phyloP scores from a whole-genome alignment of 2,797 vertebrate species.

The Poecilia picta region DNA sequence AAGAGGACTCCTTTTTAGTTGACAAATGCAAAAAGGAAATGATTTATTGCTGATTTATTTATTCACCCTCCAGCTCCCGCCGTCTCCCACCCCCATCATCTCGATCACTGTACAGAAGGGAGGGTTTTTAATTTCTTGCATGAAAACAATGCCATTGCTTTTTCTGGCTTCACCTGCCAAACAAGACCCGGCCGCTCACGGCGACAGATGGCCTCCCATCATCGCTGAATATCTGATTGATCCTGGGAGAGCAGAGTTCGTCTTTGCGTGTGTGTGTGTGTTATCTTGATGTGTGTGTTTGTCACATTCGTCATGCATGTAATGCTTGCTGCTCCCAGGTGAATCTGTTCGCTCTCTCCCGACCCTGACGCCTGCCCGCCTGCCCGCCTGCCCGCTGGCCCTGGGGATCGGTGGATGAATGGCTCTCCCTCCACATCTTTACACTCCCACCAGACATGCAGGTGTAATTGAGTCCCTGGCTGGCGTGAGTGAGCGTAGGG shows the following conservation, averaged over 20 bases:
- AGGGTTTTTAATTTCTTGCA: constrained; percentile 81
- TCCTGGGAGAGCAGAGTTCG: constrained; percentile 65
- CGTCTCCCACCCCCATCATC: constrained; percentile 71
- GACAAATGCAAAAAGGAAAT: constrained; percentile 84
- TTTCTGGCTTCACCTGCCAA: constrained; percentile 82
- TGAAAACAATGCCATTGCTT: constrained; percentile 85
- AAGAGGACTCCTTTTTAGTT: constrained; percentile 79
- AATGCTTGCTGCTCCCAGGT: constrained; percentile 75
- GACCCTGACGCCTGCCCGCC: constrained; percentile 60
- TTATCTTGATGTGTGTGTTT: constrained; percentile 7
- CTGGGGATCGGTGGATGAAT: constrained; percentile 78
- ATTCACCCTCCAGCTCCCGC: constrained; percentile 72
- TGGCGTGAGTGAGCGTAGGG: constrained; percentile 63
- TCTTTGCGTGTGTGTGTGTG: constrained; percentile 12
- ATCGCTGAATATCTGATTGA: constrained; percentile 86
- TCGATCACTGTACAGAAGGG: constrained; percentile 78
- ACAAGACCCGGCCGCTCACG: constrained; percentile 74
- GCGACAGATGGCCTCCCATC: constrained; percentile 86
- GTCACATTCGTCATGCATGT: constrained; percentile 76
- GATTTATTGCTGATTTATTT: constrained; percentile 85
- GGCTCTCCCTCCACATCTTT: constrained; percentile 71
- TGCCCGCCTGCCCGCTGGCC: constrained; percentile 54
- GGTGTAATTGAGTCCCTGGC: constrained; percentile 78
- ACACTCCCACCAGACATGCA: constrained; percentile 72
- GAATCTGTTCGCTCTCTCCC: constrained; percentile 60